Evolutionary conservation across 2,113 vertebrate genomes (phyloP), one percentile per base, ranked within the genome.

Genomic region (Atlantisia rogersi): DNA sequence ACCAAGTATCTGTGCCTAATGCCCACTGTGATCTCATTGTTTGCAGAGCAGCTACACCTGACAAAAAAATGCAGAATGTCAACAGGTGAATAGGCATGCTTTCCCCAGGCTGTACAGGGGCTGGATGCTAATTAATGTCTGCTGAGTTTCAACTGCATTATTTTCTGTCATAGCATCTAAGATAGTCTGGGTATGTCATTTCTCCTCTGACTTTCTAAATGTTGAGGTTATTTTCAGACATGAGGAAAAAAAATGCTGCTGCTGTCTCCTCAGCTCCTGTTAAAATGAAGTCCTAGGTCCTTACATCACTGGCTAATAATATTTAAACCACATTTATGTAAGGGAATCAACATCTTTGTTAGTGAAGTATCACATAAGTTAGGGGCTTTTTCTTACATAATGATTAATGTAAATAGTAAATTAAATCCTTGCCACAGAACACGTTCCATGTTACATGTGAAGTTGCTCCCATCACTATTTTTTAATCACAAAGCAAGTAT

Each of bases 111-210:
- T 48, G 80, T 42, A 69, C 77, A 69, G 84, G 44, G 80, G 76
- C 69, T 82, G 91, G 22, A 81, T 86, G 88, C 78, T 94, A 92
- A 92, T 92, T 91, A 92, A 86, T 82, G 76, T 92, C 85, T 65
- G 44, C 76, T 69, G 85, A 59, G 67, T 16, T 28, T 69, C 89
- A 85, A 32, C 65, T 52, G 76, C 88, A 79, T 88, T 77, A n/a
- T 39, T 79, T 92, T 92, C 76, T 95, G 81, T 85, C 84, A 78
- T 21, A 48, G 60, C n/a, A 39, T 86, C 92, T 78, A 14, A 79
- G 85, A 70, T 78, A 70, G 90, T 64, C 81, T 82, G 62, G 76
- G 65, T 88, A 44, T 82, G 76, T 94, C 56, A 79, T 82, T 94
- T 79, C 81, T 89, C 65, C 71, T 74, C 81, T 42, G 71, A 82